Base-by-base conservation (phyloP, 2,888 invertebrate species). In the Nymphalis polychloros region DNA sequence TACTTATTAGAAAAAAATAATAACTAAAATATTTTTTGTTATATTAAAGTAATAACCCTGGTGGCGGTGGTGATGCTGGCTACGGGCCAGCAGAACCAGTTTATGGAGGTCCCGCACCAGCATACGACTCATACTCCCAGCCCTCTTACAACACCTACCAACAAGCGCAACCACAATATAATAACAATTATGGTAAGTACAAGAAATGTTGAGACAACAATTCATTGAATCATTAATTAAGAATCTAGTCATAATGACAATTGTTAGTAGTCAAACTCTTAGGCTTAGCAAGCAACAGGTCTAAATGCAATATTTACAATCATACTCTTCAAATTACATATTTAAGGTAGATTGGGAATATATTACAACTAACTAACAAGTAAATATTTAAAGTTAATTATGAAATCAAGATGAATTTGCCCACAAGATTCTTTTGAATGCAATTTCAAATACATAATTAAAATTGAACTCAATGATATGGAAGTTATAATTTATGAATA, bases 171-270 rank as follows among this genome's bases (percentile, higher is more conserved):
- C 82, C 83, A 19, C 88, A 88, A 70, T 89, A 91, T 76, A 81
- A 79, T 77, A 86, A 84, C 80, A 89, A 83, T 78, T 90, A 90
- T 79, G 92, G 92, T 92, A 83, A 89, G 88, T 87, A 78, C 76
- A 62, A 57, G 35, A 52, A 13, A 57, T 62, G 52, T 31, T 64
- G 31, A 68, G 41, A 19, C 23, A 49, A 60, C 10, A 19, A 49
- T 19, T 27, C 13, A 13, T 55, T 47, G 35, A 46, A 8, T 52
- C 19, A 46, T 46, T 19, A 8, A 17, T 8, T 27, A 1, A 19
- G 10, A 55, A 19, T 31, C 19, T 41, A 59, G 19, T 59, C 61
- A 61, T 53, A 52, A 59, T 35, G 19, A 61, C 47, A 6, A 62
- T n/a, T 57, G 41, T 57, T 62, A 62, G 23, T 20, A 48, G 41